Base-by-base conservation (phyloP, 2,888 invertebrate genomes). In the Nemoura dubitans region DNA sequence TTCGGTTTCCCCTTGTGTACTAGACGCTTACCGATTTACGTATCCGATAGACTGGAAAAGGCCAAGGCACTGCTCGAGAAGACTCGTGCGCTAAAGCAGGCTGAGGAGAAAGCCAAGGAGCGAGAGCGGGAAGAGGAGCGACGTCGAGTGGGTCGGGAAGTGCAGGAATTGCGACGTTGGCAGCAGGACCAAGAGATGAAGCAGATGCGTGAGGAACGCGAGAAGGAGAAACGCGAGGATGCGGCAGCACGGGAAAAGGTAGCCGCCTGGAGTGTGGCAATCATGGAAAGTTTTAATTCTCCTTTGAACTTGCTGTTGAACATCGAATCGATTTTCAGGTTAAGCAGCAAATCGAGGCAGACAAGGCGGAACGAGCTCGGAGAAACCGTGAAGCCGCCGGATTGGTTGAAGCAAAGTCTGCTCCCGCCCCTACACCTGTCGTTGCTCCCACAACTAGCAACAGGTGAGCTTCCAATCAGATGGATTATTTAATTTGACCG, bases 301-400 rank as follows among this genome's bases (percentile, higher is more conserved):
- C n/a, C n/a, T n/a, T n/a, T n/a, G n/a, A n/a, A n/a, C n/a, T n/a
- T n/a, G n/a, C n/a, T n/a, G n/a, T n/a, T n/a, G n/a, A n/a, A n/a
- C n/a, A 36, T 36, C 5, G 10, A 36, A 36, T 36, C 10, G 3
- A 10, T 36, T 36, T 3, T 3, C 94, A 95, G 85, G 95, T 98
- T 26, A 92, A 95, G 87, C 95, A 95, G 86, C 97, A 98, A 91
- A 98, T 98, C 88, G 97, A 96, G 0, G 96, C 96, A 90, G 98
- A 98, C 91, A 94, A 96, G 90, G 90, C 90, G 81, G 91, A 92
- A 82, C 89, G 91, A 88, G 90, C 90, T 85, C 90, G 90, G 16
- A 90, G 89, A 85, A 91, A 89, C 88, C 89, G 90, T 85, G 90
- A 89, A 78, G 91, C 90, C 83, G 91, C 91, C 87, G 89, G 89